Base-by-base conservation (phyloP, 2,113 vertebrate species). In the Perccottus glenii region DNA sequence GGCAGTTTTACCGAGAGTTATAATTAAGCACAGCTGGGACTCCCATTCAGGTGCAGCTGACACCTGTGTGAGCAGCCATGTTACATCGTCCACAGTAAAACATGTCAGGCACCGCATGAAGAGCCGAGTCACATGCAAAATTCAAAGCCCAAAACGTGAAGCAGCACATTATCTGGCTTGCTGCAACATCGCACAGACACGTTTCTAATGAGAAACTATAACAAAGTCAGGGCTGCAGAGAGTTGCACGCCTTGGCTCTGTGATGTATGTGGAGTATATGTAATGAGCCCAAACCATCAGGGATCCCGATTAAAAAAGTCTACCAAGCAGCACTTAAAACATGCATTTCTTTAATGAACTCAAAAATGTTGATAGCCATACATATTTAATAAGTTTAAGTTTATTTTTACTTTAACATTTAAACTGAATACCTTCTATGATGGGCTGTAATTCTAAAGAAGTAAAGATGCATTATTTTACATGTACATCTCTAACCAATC, bases 241-340 rank as follows among this genome's bases (percentile, higher is more conserved):
- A 33, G 40, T 53, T 36, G 19, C 19, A 27, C 56, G 12, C 33
- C 12, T 67, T 48, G 19, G 48, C 36, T 53, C 4, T n/a, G 27
- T 32, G 6, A 33, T 32, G 32, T 11, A 46, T n/a, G 60, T 49
- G 60, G 52, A 46, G 69, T 62, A 62, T 27, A 27, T 65, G 60
- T 69, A 81, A 79, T 70, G 77, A 52, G 56, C 15, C 11, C 64
- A 75, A 56, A 73, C 16, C 50, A 69, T 80, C 53, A 14, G 48
- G 57, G 62, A 63, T 47, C 11, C 53, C 79, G 58, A 74, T 81
- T 64, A 45, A 83, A 74, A 60, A 58, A 38, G 36, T 48, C 32
- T 68, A 52, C 48, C 6, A 71, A 70, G 40, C 27, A 44, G 45
- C 51, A 53, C 60, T 70, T 51, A 4, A 67, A 73, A 43, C 38